Conservation (phyloP, 2,888 invertebrate species). For the Lapara coniferarum region DNA sequence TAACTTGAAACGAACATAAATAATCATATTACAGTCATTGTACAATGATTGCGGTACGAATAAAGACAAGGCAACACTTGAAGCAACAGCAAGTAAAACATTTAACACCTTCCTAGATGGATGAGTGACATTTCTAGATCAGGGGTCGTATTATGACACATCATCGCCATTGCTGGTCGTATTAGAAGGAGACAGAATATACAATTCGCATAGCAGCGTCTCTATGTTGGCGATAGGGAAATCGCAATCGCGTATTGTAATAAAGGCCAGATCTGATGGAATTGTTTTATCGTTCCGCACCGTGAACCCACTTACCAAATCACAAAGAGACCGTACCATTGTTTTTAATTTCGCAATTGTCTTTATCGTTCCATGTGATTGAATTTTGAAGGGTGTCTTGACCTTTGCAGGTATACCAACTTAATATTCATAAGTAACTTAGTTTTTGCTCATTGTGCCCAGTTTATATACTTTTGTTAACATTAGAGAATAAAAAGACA, state of each 20-base stretch:
- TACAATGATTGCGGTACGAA: neutral
- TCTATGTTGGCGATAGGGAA: conserved; percentile 41
- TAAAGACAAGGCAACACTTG: conserved; percentile 2
- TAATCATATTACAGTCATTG: neutral
- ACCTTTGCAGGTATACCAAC: neutral
- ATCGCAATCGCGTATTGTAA: conserved; percentile 40
- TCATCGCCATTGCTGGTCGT: conserved; percentile 33
- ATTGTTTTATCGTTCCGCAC: conserved; percentile 54
- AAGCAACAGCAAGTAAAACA: conserved; percentile 40
- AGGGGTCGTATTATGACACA: conserved; percentile 43
- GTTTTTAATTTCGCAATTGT: conserved; percentile 54
- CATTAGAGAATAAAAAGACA: no score
- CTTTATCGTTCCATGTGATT: conserved; percentile 45
- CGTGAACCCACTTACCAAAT: conserved; percentile 53
- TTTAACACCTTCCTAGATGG: conserved; percentile 46
- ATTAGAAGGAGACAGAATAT: conserved; percentile 49
- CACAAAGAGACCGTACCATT: conserved; percentile 51
- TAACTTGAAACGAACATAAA: neutral
- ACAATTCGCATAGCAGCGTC: conserved; percentile 44
- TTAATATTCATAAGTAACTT: neutral
- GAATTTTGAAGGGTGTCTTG: conserved; percentile 6
- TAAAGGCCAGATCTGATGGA: conserved; percentile 47
- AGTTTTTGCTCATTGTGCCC: no score
- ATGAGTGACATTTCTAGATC: conserved; percentile 65
- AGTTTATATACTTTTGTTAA: no score